These are phyloP conservation scores for Chironomus tentans DNA, from an alignment of 2,888 invertebrate species.

Conservation along the genomic window DNA sequence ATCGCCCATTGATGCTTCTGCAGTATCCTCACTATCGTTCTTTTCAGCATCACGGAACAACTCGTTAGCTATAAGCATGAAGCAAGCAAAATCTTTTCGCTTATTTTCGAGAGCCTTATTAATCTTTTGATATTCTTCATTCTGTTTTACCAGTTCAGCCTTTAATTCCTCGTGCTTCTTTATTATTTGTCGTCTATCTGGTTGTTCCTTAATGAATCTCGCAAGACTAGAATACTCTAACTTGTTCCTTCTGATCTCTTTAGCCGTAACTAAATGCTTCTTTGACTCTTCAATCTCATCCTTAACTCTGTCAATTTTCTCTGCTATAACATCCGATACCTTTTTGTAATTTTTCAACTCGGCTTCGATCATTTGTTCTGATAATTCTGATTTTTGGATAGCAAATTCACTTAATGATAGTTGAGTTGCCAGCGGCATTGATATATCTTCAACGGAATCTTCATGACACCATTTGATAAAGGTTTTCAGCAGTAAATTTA, in stretches of 20 bases:
- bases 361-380: constrained; percentile 71
- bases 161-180: constrained; percentile 56
- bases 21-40: constrained; percentile 36
- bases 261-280: constrained; percentile 68
- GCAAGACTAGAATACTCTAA: constrained; percentile 90
- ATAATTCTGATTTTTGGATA: constrained; percentile 70
- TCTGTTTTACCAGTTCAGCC: constrained; percentile 55
- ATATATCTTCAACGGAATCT: constrained; percentile 58
- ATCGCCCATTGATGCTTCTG: neutral
- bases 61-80: constrained; percentile 79
- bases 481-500: constrained; percentile 76
- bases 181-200: constrained; percentile 72
- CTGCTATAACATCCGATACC: constrained; percentile 65
- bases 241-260: constrained; percentile 78
- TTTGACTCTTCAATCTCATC: constrained; percentile 74
- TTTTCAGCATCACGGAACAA: constrained; percentile 53
- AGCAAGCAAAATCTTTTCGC: constrained; percentile 81
- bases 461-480: constrained; percentile 73
- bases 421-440: constrained; percentile 72
- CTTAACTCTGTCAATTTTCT: constrained; percentile 70
- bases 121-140: constrained; percentile 52
- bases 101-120: constrained; percentile 63
- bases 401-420: constrained; percentile 82
- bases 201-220: constrained; percentile 81
- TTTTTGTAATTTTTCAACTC: constrained; percentile 75